Base-by-base conservation (phyloP, 2,797 vertebrate genomes). In the Pipistrellus nathusii region DNA sequence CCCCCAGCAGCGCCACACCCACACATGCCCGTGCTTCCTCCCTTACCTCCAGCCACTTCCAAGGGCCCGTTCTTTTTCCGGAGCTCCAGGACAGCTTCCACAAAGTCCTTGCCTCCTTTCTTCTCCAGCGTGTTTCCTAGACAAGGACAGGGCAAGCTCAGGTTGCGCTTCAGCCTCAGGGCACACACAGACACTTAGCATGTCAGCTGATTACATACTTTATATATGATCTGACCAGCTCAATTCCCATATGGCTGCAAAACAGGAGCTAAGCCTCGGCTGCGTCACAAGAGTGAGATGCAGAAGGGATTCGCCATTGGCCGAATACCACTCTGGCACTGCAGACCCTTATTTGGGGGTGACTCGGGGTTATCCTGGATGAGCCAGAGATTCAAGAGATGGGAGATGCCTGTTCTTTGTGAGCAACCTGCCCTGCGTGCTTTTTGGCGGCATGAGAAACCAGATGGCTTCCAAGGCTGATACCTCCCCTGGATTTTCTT, bases 11-110 rank as follows among this genome's bases (percentile, higher is more conserved):
- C 0, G 5, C n/a, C 72, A 78, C 6, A 69, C 53, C 51, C 64
- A 14, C 4, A 30, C 9, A 41, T 8, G 32, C 66, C 8, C 9
- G 3, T 0, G 3, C 38, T 68, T 18, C 55, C 94, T 88, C 32
- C 48, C 98, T 98, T 98, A 99, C 99, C 99, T 98, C 99, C 99
- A 72, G 99, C 99, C 94, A 99, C 98, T 98, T 99, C 99, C 98
- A 99, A 98, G 0, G 99, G 99, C 38, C 99, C 99, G 3, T 99
- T 99, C 97, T 99, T 99, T 98, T 99, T 99, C 97, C 99, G 99
- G 88, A 99, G 98, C 97, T 99, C 99, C 96, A 98, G 98, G 94
- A 99, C 98, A 0, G 99, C 99, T 32, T 99, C 99, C 62, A 98
- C 97, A 96, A 99, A 99, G 97, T 99, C 99, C 98, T 99, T 99